Evolutionary conservation across 2,888 invertebrate species (phyloP).

Genomic region (Agrotis segetum): DNA sequence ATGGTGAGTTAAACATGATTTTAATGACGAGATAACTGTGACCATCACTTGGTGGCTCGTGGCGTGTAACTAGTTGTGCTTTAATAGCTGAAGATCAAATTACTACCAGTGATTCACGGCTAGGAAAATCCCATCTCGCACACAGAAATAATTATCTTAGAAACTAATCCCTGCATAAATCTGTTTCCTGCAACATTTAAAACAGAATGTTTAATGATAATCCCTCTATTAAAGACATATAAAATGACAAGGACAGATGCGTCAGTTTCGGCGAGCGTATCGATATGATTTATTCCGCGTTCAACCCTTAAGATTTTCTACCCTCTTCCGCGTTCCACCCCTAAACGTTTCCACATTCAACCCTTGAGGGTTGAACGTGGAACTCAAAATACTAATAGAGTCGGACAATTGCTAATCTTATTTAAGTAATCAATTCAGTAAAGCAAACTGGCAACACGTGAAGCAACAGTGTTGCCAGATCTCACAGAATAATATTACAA

Average conservation of each 20-base stretch:
- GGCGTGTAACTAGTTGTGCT: constrained; percentile 30
- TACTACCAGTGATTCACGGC: constrained; percentile 25
- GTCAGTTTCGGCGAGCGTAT: too few species aligned
- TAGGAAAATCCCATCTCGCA: neutral
- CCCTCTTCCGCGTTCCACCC: too few species aligned
- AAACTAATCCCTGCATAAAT: neutral
- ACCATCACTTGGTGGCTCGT: neutral
- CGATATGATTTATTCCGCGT: too few species aligned
- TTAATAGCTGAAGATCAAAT: constrained; percentile 30
- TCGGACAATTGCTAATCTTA: neutral
- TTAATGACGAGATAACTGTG: constrained; percentile 31
- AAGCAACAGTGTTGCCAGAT: constrained; percentile 38
- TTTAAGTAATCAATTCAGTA: neutral
- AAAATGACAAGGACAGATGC: neutral
- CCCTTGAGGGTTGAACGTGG: too few species aligned
- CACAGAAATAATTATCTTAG: constrained; percentile 8
- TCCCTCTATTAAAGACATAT: neutral
- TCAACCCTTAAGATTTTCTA: too few species aligned
- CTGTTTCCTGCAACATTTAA: neutral
- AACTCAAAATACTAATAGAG: too few species aligned
- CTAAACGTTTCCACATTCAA: too few species aligned
- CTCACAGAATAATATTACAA: constrained; percentile 45
- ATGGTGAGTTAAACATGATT: constrained; percentile 34
- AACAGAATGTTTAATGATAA: neutral
- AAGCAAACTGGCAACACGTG: constrained; percentile 17